Evolutionary conservation across 2,797 vertebrate genomes (phyloP).

Genomic region (Melanotaenia parkinsoni): DNA sequence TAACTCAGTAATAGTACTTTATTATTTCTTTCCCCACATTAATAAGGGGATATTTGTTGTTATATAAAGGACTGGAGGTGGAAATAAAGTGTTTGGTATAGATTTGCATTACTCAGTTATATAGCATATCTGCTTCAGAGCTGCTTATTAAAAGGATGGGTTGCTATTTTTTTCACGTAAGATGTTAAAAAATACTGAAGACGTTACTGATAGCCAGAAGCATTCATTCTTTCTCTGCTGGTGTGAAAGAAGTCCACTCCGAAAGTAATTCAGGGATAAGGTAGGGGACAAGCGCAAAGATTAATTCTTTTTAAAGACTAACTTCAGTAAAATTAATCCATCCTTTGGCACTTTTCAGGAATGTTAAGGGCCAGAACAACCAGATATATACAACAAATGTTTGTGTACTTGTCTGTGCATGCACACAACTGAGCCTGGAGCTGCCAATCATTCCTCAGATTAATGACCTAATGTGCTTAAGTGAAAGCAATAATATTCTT

Average conservation of each 20-base stretch:
- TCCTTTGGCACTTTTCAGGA: not conserved
- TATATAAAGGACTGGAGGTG: not conserved
- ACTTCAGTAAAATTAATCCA: not conserved
- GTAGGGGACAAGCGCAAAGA: not conserved
- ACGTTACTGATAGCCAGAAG: not conserved
- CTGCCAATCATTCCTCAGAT: constrained; percentile 62
- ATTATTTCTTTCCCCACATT: not conserved
- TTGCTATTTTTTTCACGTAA: not conserved
- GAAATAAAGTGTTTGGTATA: not conserved
- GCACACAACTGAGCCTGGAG: constrained; percentile 13
- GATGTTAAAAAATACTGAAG: not conserved
- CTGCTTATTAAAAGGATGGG: constrained; percentile 4
- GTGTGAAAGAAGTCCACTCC: not conserved
- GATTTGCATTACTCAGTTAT: not conserved
- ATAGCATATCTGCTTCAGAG: not conserved
- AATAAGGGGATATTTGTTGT: not conserved
- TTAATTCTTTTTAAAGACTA: not conserved
- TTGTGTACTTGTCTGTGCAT: not conserved
- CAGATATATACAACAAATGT: not conserved
- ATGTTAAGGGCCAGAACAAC: not conserved
- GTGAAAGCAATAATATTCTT: constrained; percentile 63
- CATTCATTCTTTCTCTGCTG: not conserved
- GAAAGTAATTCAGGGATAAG: not conserved
- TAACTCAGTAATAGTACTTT: not conserved
- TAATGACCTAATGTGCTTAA: constrained; percentile 72